phyloP scores from a whole-genome alignment of 2,113 vertebrate genomes.

The Poeciliopsis retropinna region DNA sequence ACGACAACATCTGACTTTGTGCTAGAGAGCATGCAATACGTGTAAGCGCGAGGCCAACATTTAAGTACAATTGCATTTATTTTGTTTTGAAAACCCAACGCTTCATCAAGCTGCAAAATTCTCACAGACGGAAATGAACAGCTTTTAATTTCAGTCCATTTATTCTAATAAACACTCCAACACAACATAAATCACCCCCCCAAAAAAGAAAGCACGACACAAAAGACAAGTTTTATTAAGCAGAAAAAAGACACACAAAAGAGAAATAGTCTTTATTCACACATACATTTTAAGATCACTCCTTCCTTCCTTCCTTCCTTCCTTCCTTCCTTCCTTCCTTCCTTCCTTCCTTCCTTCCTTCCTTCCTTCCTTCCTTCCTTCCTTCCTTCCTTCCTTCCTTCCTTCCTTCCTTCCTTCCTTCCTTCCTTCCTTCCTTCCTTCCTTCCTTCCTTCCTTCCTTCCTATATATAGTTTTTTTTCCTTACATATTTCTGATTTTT shows the following conservation, averaged over 20 bases:
- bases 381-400: background rate
- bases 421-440: constrained; percentile 1
- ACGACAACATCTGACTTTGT: background rate
- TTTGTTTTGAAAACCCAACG: background rate
- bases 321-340: background rate
- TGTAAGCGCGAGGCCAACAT: background rate
- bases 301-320: constrained; percentile 4
- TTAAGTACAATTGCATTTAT: background rate
- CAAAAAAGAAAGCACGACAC: constrained; percentile 53
- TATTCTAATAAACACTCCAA: background rate
- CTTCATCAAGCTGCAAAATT: background rate
- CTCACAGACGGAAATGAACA: no score
- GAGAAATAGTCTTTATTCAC: constrained; percentile 64
- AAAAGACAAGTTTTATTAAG: constrained; percentile 60
- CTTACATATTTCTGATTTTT: background rate
- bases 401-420: constrained; percentile 13
- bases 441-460: constrained; percentile 13
- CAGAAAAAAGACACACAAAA: constrained; percentile 58
- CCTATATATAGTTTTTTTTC: background rate
- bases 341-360: background rate
- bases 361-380: background rate
- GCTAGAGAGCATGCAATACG: background rate
- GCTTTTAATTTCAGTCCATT: background rate
- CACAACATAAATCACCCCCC: background rate
- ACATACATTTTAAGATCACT: background rate